Evolutionary conservation across 2,888 invertebrate genomes (phyloP).

Genomic region (Globia sparganii): DNA sequence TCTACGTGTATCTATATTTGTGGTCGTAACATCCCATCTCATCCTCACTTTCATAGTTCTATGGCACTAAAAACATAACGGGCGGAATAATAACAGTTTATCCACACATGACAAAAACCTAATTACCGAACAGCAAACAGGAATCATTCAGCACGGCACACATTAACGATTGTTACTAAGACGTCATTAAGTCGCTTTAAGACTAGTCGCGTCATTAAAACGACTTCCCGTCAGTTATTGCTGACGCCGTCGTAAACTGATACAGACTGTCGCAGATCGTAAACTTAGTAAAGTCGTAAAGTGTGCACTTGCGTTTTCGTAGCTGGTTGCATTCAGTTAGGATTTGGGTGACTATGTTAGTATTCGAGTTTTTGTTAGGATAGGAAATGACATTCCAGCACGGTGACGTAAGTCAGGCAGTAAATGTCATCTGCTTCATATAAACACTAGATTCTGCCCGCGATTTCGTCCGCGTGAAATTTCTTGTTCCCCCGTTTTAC

Average conservation of each 20-base stretch:
- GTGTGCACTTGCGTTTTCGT: conserved; percentile 60
- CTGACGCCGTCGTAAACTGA: conserved; percentile 62
- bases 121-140: background rate
- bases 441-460: background rate
- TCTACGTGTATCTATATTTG: too few species aligned
- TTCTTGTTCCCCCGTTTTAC: background rate
- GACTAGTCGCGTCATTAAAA: conserved; percentile 56
- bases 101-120: background rate
- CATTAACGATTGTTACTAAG: conserved; percentile 50
- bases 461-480: background rate
- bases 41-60: too few species aligned
- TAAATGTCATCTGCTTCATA: background rate
- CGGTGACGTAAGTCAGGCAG: background rate
- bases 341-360: conserved; percentile 33
- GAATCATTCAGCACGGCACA: conserved; percentile 19
- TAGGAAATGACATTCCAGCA: background rate
- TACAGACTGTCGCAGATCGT: conserved; percentile 65
- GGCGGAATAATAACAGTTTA: background rate
- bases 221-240: conserved; percentile 63
- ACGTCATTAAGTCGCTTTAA: conserved; percentile 55
- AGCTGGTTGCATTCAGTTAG: conserved; percentile 41
- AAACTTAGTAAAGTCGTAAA: conserved; percentile 57
- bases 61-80: background rate
- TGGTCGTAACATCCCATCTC: too few species aligned
- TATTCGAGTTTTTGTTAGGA: background rate